A percentile compares a stretch with the other conserved stretches of the same genome.
phyloP scores from a whole-genome alignment of 2,888 invertebrate genomes.

The Candidula unifasciata region DNA sequence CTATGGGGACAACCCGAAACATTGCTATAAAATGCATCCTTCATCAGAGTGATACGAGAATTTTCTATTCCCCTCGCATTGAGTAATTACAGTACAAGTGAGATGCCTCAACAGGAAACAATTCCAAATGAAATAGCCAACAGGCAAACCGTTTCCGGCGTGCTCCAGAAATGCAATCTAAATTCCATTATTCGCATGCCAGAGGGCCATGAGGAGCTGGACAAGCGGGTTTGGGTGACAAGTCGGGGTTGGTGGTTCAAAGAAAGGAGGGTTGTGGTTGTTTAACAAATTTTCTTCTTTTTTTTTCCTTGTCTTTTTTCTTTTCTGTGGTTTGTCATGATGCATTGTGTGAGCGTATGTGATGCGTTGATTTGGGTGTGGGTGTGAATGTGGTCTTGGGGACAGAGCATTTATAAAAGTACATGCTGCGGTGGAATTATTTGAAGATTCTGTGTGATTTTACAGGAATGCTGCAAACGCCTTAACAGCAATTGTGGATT shows the following conservation, averaged over 20 bases:
- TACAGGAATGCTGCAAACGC: too few relatives aligned
- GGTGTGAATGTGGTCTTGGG: too few relatives aligned
- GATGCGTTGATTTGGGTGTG: too few relatives aligned
- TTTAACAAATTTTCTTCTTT: constrained; percentile 9
- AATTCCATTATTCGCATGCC: constrained; percentile 41
- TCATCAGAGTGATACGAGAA: constrained; percentile 25
- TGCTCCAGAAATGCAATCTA: constrained; percentile 37
- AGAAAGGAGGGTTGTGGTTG: background rate
- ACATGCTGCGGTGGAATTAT: too few relatives aligned
- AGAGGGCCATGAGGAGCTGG: constrained; percentile 16
- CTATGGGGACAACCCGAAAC: background rate
- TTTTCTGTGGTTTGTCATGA: background rate
- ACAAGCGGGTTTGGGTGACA: constrained; percentile 29
- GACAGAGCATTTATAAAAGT: too few relatives aligned
- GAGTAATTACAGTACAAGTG: constrained; percentile 37
- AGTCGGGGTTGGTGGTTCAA: constrained; percentile 9
- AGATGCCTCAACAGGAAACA: constrained; percentile 34
- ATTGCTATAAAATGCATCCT: constrained; percentile 13
- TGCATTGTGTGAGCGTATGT: background rate
- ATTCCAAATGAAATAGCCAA: constrained; percentile 38
- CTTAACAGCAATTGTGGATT: too few relatives aligned
- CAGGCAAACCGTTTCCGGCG: constrained; percentile 42
- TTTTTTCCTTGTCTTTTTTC: background rate
- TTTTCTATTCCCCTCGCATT: constrained; percentile 19
- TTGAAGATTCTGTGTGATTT: too few relatives aligned